phyloP scores from a whole-genome alignment of 2,113 vertebrate genomes.

The Perca fluviatilis region DNA sequence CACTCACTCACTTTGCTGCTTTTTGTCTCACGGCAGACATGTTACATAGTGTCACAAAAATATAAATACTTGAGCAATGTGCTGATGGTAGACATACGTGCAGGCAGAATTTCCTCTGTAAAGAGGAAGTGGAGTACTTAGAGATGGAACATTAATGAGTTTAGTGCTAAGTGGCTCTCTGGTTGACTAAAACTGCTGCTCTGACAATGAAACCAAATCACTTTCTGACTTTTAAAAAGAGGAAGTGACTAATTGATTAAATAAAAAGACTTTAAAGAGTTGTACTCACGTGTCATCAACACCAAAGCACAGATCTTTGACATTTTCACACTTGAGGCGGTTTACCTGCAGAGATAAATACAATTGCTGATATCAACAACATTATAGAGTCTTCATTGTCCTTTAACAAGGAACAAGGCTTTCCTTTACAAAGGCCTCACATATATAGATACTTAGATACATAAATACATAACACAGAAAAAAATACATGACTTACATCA shows the following conservation, averaged over 20 bases:
- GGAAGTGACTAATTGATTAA: not conserved
- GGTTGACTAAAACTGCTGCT: not conserved
- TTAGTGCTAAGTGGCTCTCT: not conserved
- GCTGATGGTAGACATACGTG: constrained; percentile 3
- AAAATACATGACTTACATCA: no score
- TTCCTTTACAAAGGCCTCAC: no score
- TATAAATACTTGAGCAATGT: constrained; percentile 1
- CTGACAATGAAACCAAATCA: not conserved
- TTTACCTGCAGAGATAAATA: constrained; percentile 41
- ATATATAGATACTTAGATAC: no score
- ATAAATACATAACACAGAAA: no score
- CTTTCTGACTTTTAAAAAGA: not conserved
- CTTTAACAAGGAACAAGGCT: no score
- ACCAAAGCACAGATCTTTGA: constrained; percentile 77
- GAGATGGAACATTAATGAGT: not conserved
- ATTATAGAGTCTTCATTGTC: not conserved
- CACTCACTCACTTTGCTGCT: not conserved
- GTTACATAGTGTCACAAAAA: not conserved
- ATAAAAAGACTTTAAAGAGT: not conserved
- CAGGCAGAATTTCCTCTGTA: not conserved
- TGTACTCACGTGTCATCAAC: constrained; percentile 82
- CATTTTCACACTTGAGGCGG: constrained; percentile 68
- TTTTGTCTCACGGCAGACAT: not conserved
- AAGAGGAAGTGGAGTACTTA: constrained; percentile 2
- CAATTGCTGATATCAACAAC: constrained; percentile 6